These are phyloP conservation scores for Neomonachus schauinslandi DNA, from an alignment of 2,113 vertebrate genomes.

Conservation along the genomic window DNA sequence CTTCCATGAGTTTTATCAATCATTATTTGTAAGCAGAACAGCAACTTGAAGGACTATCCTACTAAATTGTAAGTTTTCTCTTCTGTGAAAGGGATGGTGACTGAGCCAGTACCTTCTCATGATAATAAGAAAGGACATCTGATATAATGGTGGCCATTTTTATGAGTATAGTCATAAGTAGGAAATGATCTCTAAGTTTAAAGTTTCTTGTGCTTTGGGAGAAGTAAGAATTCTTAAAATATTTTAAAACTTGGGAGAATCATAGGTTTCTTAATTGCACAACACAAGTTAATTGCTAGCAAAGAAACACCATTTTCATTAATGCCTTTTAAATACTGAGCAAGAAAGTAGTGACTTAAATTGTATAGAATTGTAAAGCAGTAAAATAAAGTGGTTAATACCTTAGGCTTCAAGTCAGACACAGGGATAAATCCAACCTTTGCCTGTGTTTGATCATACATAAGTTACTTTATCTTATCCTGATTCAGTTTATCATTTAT, in stretches of 20 bases:
- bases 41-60: neutral
- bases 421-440: neutral
- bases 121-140: neutral
- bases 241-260: slow-evolving; percentile 5
- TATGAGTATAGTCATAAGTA: neutral
- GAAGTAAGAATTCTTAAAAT: neutral
- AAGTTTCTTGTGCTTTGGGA: neutral
- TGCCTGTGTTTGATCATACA: neutral
- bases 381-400: neutral
- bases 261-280: neutral
- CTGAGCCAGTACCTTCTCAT: neutral
- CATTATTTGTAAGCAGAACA: slow-evolving; percentile 14
- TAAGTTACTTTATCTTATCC: neutral
- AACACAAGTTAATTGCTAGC: neutral
- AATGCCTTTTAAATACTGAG: neutral
- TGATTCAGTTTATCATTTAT: neutral
- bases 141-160: neutral
- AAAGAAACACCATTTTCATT: slow-evolving; percentile 6
- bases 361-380: neutral
- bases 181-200: slow-evolving; percentile 12
- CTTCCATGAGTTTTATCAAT: neutral
- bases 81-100: neutral
- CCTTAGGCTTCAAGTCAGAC: neutral
- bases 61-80: neutral
- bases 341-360: neutral